These are phyloP conservation scores for Alsophila aescularia DNA, from an alignment of 2,888 invertebrate species.

Conservation along the genomic window DNA sequence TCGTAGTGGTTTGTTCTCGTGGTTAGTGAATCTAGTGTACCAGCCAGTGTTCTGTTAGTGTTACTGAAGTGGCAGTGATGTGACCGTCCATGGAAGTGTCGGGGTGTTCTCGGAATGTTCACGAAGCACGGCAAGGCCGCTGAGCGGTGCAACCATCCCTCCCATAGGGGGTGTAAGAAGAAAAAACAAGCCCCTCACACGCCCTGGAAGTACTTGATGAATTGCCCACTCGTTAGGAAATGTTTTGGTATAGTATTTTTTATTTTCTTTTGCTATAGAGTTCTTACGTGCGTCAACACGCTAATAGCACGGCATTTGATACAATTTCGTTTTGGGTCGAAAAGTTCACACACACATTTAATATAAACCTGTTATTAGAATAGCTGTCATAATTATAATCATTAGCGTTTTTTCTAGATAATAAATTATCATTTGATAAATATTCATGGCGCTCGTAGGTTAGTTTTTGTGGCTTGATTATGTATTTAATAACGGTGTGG, in stretches of 20 bases:
- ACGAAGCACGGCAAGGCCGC: slow-evolving; percentile 80
- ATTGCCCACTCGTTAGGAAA: slow-evolving; percentile 85
- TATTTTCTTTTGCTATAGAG: slow-evolving; percentile 29
- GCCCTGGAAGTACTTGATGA: slow-evolving; percentile 85
- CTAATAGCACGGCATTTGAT: too few relatives aligned
- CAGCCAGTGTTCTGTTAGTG: slow-evolving; percentile 46
- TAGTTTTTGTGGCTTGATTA: slow-evolving; percentile 20
- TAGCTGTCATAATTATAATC: background rate
- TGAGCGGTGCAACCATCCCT: slow-evolving; percentile 77
- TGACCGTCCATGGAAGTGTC: slow-evolving; percentile 79
- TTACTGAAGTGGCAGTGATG: slow-evolving; percentile 68
- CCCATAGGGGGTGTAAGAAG: slow-evolving; percentile 79
- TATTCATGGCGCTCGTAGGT: slow-evolving; percentile 12
- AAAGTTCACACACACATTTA: background rate
- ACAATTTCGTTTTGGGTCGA: background rate
- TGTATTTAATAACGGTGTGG: slow-evolving; percentile 5
- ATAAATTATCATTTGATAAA: background rate
- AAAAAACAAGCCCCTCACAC: slow-evolving; percentile 81
- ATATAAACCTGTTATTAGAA: background rate
- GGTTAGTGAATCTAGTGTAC: slow-evolving; percentile 64
- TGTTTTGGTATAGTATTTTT: slow-evolving; percentile 83
- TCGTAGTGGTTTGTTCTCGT: slow-evolving; percentile 68
- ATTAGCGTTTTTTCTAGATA: slow-evolving; percentile 4
- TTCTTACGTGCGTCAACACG: background rate
- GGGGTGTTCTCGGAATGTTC: slow-evolving; percentile 79